phyloP scores from a whole-genome alignment of 2,888 invertebrate genomes.

The Parapristionchus giblindavisi region DNA sequence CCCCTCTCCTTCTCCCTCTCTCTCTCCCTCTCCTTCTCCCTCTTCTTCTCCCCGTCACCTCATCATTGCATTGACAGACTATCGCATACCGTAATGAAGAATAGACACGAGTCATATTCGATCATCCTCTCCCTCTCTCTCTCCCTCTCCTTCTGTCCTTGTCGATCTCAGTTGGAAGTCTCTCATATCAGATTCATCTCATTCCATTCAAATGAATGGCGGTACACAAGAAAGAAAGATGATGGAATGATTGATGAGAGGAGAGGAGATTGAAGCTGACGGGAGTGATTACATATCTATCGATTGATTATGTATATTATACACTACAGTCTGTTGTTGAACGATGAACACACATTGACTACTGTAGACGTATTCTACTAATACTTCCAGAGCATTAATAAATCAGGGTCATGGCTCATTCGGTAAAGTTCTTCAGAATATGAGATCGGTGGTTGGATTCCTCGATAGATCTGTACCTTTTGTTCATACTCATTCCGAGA shows the following conservation, averaged over 20 bases:
- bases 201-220: no score
- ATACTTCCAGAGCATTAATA: no score
- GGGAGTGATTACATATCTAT: no score
- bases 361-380: no score
- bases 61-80: background rate
- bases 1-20: background rate
- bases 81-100: conserved; percentile 21
- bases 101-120: background rate
- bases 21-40: no score
- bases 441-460: no score
- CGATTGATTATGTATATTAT: no score
- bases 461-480: no score
- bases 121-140: conserved; percentile 1
- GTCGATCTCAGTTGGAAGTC: conserved; percentile 27
- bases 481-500: background rate
- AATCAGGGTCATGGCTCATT: background rate
- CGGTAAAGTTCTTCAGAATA: background rate
- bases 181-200: no score
- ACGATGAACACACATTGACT: no score
- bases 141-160: background rate
- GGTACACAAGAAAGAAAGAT: conserved; percentile 10
- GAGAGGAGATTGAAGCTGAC: conserved; percentile 15
- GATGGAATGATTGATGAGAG: conserved; percentile 27
- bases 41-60: background rate
- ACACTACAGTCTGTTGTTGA: no score